Conservation (phyloP, 2,888 invertebrate genomes). For the Clistopyga incitator region DNA sequence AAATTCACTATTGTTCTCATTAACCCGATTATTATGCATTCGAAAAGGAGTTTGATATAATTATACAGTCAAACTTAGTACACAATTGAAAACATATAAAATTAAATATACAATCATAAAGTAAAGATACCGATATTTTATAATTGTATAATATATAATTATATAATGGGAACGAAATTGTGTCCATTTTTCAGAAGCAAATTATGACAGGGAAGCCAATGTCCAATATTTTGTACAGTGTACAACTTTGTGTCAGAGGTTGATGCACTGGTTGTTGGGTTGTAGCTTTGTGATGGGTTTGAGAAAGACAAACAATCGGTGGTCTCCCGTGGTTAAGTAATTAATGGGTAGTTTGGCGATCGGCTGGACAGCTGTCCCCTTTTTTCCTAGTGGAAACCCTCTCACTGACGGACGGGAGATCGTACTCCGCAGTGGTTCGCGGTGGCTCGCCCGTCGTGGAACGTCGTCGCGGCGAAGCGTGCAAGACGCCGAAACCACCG, state of each 20-base stretch:
- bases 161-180: too few relatives aligned
- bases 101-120: too few relatives aligned
- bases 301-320: conserved; percentile 78
- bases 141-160: too few relatives aligned
- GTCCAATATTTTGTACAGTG: too few relatives aligned
- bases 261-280: conserved; percentile 61
- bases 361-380: conserved; percentile 83
- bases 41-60: too few relatives aligned
- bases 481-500: conserved; percentile 79
- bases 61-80: too few relatives aligned
- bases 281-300: conserved; percentile 35
- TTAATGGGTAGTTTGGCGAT: conserved; percentile 83
- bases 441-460: conserved; percentile 69
- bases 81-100: too few relatives aligned
- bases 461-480: conserved; percentile 75
- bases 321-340: conserved; percentile 78
- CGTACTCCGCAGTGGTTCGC: conserved; percentile 58
- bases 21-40: too few relatives aligned
- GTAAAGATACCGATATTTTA: too few relatives aligned
- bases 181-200: too few relatives aligned
- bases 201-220: not conserved
- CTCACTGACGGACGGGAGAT: conserved; percentile 73
- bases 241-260: not conserved
- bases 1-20: too few relatives aligned
- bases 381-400: conserved; percentile 72